Evolutionary conservation across 2,888 invertebrate species (phyloP).

Genomic region (Ommatoiulus sabulosus): DNA sequence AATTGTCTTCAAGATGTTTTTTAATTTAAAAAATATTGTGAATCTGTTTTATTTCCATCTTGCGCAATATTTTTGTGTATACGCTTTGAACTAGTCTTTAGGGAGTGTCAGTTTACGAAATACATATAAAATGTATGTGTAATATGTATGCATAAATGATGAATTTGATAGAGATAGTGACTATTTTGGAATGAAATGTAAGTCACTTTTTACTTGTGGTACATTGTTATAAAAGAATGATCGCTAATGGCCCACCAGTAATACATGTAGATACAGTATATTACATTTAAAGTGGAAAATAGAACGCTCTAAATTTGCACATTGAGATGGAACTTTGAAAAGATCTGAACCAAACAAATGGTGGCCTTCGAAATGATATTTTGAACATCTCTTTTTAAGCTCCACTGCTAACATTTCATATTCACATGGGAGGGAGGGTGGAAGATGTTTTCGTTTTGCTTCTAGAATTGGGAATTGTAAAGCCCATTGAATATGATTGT

Average conservation of each 20-base stretch:
- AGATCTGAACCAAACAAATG: neutral
- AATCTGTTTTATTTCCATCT: too few relatives aligned
- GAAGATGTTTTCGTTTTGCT: constrained; percentile 11
- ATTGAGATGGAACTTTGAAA: neutral
- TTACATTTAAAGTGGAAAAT: neutral
- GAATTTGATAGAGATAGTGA: neutral
- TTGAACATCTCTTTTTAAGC: neutral
- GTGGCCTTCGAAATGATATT: neutral
- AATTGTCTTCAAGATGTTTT: too few relatives aligned
- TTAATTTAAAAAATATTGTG: too few relatives aligned
- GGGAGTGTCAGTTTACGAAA: neutral
- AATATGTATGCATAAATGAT: neutral
- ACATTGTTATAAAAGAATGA: neutral
- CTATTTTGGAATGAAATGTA: neutral
- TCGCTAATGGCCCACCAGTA: neutral
- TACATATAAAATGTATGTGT: neutral
- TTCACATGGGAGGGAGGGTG: neutral
- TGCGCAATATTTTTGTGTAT: neutral
- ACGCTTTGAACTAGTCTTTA: neutral
- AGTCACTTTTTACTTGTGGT: neutral
- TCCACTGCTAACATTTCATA: neutral
- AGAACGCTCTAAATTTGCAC: neutral
- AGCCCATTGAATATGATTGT: constrained; percentile 22
- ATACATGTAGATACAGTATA: neutral
- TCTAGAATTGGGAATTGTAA: neutral